Conservation (phyloP, 2,113 vertebrate species). For the Donacobius atricapilla region DNA sequence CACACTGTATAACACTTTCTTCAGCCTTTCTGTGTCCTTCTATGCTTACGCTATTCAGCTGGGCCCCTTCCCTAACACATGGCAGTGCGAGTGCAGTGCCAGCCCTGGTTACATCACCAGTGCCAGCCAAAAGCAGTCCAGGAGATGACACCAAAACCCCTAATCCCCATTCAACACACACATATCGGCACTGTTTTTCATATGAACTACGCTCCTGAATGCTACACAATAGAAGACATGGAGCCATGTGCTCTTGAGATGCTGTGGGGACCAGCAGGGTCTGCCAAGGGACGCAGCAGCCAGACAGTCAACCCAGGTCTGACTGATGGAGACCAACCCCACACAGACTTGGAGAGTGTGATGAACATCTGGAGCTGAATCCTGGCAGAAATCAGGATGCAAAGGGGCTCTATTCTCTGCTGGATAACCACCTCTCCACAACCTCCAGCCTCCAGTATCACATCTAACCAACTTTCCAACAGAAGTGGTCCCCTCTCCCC, state of each 20-base stretch:
- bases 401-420: background rate
- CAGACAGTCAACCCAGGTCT: fast-evolving
- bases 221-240: background rate
- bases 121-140: background rate
- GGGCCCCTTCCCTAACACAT: background rate
- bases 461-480: background rate
- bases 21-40: background rate
- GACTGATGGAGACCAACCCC: background rate
- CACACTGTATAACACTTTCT: background rate
- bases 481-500: background rate
- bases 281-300: background rate
- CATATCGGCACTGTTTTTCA: background rate
- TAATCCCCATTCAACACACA: background rate
- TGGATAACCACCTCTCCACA: background rate
- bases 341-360: fast-evolving
- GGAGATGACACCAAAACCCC: background rate
- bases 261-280: background rate
- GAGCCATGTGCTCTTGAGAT: fast-evolving
- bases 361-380: background rate
- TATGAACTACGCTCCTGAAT: background rate
- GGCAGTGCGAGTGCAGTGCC: background rate
- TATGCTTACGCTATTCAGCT: fast-evolving
- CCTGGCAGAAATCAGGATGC: background rate
- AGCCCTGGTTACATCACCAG: background rate
- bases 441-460: background rate